Conservation (phyloP, 2,888 invertebrate species). For the Iselma pallidipennis region DNA sequence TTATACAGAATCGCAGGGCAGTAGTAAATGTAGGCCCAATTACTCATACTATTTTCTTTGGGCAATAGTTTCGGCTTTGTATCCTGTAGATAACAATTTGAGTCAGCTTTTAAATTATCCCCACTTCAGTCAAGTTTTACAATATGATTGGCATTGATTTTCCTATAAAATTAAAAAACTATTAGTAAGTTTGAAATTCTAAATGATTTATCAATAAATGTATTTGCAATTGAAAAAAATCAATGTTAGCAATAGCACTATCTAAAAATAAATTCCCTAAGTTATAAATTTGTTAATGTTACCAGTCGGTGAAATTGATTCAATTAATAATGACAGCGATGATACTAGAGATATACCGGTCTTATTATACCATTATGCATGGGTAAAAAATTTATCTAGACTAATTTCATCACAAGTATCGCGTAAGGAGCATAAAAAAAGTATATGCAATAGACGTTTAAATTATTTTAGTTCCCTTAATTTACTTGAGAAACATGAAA, state of each 20-base stretch:
- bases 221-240: not conserved
- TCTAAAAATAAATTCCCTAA: conserved; percentile 12
- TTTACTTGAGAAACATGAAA: conserved; percentile 1
- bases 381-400: conserved; percentile 28
- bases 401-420: conserved; percentile 17
- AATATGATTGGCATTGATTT: conserved; percentile 34
- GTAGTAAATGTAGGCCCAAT: conserved; percentile 36
- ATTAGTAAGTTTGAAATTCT: conserved; percentile 15
- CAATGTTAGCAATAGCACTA: not conserved
- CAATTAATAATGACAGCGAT: not conserved
- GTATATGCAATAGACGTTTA: conserved; percentile 28
- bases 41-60: conserved; percentile 38
- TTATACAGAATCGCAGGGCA: conserved; percentile 30
- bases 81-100: conserved; percentile 19
- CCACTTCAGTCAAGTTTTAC: conserved; percentile 30
- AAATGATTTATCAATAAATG: conserved; percentile 10
- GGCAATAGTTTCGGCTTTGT: conserved; percentile 33
- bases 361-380: conserved; percentile 23
- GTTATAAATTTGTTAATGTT: not conserved
- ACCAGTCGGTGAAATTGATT: not conserved
- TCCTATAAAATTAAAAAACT: conserved; percentile 19
- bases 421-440: conserved; percentile 10
- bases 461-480: conserved; percentile 16
- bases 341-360: no score
- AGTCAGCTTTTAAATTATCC: conserved; percentile 30